Evolutionary conservation across 1,140 invertebrate genomes (phyloP).

Genomic region (Thaumetopoea pityocampa): DNA sequence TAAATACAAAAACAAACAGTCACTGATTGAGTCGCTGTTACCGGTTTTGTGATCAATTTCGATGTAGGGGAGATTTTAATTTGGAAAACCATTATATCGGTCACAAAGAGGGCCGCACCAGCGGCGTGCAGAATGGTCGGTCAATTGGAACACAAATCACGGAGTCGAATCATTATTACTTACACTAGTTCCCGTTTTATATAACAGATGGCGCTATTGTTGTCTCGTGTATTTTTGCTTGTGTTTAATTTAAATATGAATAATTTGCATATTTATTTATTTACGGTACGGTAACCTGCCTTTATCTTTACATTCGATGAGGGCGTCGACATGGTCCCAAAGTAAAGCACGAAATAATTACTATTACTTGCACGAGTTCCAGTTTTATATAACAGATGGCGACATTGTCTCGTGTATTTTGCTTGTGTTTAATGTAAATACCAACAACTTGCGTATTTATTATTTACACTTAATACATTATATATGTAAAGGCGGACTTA

Average conservation of each 20-base stretch:
- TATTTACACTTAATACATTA: no score
- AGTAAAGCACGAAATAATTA: slow-evolving; percentile 21
- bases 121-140: slow-evolving; percentile 62
- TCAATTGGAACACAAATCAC: slow-evolving; percentile 71
- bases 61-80: slow-evolving; percentile 50
- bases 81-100: slow-evolving; percentile 51
- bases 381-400: slow-evolving; percentile 39
- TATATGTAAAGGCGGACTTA: no score
- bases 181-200: slow-evolving; percentile 20
- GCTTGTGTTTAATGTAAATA: slow-evolving; percentile 39
- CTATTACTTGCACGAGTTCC: slow-evolving; percentile 19
- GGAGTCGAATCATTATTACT: slow-evolving; percentile 30
- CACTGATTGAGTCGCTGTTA: slow-evolving; percentile 50
- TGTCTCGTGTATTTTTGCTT: slow-evolving; percentile 39
- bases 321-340: no score
- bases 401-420: slow-evolving; percentile 36
- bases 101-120: slow-evolving; percentile 28
- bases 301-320: no score
- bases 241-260: slow-evolving; percentile 31
- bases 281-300: no score
- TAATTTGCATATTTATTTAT: slow-evolving; percentile 23
- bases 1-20: slow-evolving; percentile 64
- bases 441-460: slow-evolving; percentile 24
- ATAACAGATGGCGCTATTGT: slow-evolving; percentile 50
- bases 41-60: slow-evolving; percentile 45